Conservation (phyloP, 92 coral and sea anemone species). For the Blastomussa wellsi region DNA sequence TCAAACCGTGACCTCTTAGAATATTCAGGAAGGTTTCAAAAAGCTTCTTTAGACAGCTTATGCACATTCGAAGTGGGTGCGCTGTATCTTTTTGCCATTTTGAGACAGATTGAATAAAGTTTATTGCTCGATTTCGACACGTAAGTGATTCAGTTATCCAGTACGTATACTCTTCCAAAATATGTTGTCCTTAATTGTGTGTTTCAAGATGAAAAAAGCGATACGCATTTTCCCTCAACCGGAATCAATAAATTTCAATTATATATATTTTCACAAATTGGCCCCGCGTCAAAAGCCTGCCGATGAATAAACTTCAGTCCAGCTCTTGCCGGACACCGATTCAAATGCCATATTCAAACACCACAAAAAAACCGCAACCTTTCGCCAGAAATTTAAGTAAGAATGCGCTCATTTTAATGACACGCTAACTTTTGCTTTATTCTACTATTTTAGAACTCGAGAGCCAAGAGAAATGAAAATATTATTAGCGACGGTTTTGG, state of each 20-base stretch:
- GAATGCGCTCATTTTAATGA: not conserved
- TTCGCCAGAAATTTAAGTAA: not conserved
- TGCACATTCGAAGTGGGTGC: not conserved
- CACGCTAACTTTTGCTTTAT: not conserved
- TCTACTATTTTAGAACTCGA: not conserved
- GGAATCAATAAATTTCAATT: not conserved
- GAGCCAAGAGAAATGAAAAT: not conserved
- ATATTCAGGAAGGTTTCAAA: not conserved
- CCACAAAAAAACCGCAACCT: not conserved
- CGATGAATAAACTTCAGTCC: not conserved
- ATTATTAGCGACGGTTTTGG: not conserved
- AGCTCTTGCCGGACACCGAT: not conserved
- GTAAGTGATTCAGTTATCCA: not conserved
- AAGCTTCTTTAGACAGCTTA: not conserved
- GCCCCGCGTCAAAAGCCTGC: not conserved
- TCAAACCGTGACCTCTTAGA: not conserved
- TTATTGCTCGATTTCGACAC: not conserved
- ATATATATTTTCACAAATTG: not conserved
- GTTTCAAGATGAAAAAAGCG: not conserved
- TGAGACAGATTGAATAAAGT: not conserved
- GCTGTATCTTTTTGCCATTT: not conserved
- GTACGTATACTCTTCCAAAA: not conserved
- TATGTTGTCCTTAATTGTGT: not conserved
- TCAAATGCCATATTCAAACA: not conserved
- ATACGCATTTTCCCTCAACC: not conserved